Conservation (phyloP, 1,140 invertebrate genomes). For the Apocrypta bakeri region DNA sequence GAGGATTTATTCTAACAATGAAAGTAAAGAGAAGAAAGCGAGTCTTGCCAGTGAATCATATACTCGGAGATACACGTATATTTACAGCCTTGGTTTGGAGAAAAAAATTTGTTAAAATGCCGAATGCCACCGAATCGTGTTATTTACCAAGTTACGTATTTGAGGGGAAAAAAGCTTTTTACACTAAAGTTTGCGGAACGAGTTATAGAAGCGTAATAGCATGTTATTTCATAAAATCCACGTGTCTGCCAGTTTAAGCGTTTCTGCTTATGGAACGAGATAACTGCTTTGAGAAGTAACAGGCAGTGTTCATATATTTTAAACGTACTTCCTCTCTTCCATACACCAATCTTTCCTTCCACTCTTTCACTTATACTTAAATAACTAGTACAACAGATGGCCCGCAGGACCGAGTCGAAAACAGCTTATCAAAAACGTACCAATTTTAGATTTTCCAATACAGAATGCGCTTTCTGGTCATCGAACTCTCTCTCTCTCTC, state of each 20-base stretch:
- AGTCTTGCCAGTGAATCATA: no score
- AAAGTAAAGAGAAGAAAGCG: no score
- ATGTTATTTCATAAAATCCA: slow-evolving; percentile 25
- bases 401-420: slow-evolving; percentile 59
- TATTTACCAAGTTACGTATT: background rate
- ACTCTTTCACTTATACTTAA: slow-evolving; percentile 63
- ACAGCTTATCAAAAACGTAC: slow-evolving; percentile 64
- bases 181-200: background rate
- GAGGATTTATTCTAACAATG: no score
- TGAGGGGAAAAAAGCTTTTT: background rate
- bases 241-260: slow-evolving; percentile 24
- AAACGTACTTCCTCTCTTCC: slow-evolving; percentile 37
- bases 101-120: no score
- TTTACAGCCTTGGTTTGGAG: no score
- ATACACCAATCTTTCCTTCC: slow-evolving; percentile 50
- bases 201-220: background rate
- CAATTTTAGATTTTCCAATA: slow-evolving; percentile 73
- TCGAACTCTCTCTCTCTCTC: slow-evolving; percentile 60
- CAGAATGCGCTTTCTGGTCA: slow-evolving; percentile 57
- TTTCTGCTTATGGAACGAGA: slow-evolving; percentile 29
- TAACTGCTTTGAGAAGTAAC: slow-evolving; percentile 47
- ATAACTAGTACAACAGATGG: slow-evolving; percentile 67
- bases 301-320: slow-evolving; percentile 44
- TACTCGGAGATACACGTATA: no score
- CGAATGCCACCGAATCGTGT: no score